phyloP scores from a whole-genome alignment of 2,888 invertebrate genomes.

The Hypomecis punctinalis region DNA sequence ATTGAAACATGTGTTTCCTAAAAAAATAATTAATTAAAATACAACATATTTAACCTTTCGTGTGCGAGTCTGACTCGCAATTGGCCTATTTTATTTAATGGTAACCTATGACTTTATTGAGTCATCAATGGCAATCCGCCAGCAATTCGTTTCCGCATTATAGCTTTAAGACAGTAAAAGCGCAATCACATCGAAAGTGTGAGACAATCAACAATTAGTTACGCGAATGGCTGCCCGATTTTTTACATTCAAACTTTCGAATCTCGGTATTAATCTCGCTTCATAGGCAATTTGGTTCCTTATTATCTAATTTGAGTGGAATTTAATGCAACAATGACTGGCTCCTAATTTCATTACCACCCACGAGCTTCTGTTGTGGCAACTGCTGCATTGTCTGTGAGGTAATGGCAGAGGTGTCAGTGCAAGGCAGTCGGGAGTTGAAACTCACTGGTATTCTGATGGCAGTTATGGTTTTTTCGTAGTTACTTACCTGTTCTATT shows the following conservation, averaged over 20 bases:
- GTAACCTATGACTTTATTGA: too few species aligned
- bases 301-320: conserved; percentile 72
- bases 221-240: conserved; percentile 38
- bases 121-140: neutral
- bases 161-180: conserved; percentile 29
- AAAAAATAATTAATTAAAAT: too few species aligned
- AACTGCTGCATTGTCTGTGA: conserved; percentile 14
- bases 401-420: conserved; percentile 25
- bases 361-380: conserved; percentile 55
- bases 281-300: conserved; percentile 58
- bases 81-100: too few species aligned
- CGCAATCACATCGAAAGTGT: conserved; percentile 49
- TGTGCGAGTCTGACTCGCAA: too few species aligned
- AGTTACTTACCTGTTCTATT: too few species aligned
- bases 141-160: conserved; percentile 13
- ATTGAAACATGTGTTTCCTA: too few species aligned
- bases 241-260: conserved; percentile 48
- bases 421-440: conserved; percentile 25
- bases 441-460: conserved; percentile 8
- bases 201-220: conserved; percentile 50
- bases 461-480: neutral
- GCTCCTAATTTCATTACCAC: conserved; percentile 80
- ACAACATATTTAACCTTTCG: too few species aligned
- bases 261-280: conserved; percentile 53
- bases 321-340: conserved; percentile 80